Percentiles rank a stretch among this genome's conserved stretches.
Conservation (phyloP, 2,888 invertebrate species). For the Drosophila prostipennis region DNA sequence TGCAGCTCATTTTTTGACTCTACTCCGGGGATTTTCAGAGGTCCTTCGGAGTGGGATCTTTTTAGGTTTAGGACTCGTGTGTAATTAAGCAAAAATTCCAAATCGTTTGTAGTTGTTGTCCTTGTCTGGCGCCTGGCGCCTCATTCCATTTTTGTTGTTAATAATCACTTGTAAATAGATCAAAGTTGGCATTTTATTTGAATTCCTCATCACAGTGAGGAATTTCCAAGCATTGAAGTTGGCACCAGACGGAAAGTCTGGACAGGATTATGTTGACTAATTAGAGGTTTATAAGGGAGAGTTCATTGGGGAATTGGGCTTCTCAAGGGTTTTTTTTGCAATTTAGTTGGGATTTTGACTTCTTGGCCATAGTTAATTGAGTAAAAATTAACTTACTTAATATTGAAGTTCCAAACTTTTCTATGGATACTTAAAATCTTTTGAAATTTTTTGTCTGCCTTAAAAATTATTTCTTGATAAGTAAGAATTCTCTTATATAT, state of each 20-base stretch:
- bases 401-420: no score
- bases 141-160: constrained; percentile 46
- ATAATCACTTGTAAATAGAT: constrained; percentile 78
- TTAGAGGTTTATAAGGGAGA: constrained; percentile 59
- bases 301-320: constrained; percentile 49
- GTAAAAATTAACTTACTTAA: not conserved
- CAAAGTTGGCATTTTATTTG: constrained; percentile 70
- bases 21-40: constrained; percentile 41
- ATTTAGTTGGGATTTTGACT: constrained; percentile 7
- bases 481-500: no score
- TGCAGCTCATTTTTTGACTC: constrained; percentile 64
- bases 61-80: constrained; percentile 54
- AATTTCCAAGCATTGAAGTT: constrained; percentile 12
- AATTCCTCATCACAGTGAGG: constrained; percentile 13
- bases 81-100: constrained; percentile 76
- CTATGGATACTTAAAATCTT: no score
- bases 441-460: no score
- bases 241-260: constrained; percentile 22
- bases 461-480: no score
- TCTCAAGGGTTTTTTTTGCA: not conserved
- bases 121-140: constrained; percentile 2
- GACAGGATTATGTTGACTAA: constrained; percentile 70
- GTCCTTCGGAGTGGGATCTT: constrained; percentile 20
- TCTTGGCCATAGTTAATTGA: constrained; percentile 6
- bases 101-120: constrained; percentile 61